Base-by-base conservation (phyloP, 2,113 vertebrate genomes). In the Poeciliopsis turrubarensis region DNA sequence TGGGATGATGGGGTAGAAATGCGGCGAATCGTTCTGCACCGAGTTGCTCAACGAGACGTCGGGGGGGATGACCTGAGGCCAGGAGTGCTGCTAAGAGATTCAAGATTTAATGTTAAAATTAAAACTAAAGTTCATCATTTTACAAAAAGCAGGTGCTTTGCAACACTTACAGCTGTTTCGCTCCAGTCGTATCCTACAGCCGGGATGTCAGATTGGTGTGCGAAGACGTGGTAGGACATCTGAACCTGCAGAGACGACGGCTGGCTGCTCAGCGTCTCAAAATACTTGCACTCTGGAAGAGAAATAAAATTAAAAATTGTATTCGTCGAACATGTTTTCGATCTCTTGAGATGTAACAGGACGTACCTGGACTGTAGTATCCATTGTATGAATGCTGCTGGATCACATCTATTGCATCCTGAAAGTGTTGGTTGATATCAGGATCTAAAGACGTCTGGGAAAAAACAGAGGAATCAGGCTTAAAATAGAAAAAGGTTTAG, bases 401-500 rank as follows among this genome's bases (percentile, higher is more conserved):
- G 88, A 99, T 91, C n/a, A 99, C 95, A 68, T 99, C 96, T 14
- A 98, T 95, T 0, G 96, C 97, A 86, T 99, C 98, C 89, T 98
- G 95, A 19, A 98, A 97, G 57, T 96, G 94, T 76, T 98, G 96
- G 77, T 96, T 96, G 57, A 95, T 90, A 27, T 99, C 97, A 68
- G 92, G 95, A 62, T 97, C 95, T 77, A 92, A 41, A 87, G 94
- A 94, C 72, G 70, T 93, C 97, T 98, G 81, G 57, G 86, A 74
- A 32, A 12, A 66, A 11, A 54, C 30, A 44, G 41, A 44, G 12
- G 14, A 51, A 7, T 67, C 47, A 73, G 27, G 8, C 1, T 15
- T 32, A 31, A 54, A 25, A 19, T 39, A 29, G n/a, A 22, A 15
- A 67, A 37, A 54, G 51, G 47, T 19, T 13, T 30, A 3, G 54